These are phyloP conservation scores for Callipepla squamata DNA, from an alignment of 2,113 vertebrate species.

Conservation along the genomic window DNA sequence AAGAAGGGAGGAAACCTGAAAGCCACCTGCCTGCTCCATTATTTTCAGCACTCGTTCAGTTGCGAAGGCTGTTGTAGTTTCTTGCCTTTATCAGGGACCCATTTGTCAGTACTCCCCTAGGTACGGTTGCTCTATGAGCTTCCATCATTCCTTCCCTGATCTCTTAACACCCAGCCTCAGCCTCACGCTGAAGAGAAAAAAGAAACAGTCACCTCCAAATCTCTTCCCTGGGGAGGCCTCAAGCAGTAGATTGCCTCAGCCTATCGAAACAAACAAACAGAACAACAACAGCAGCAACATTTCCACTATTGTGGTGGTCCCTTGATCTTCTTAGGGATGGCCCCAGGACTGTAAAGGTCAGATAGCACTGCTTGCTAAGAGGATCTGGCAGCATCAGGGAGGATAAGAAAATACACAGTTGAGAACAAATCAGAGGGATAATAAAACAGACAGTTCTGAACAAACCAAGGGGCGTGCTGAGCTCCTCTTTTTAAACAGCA, in stretches of 20 bases:
- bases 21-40: background rate
- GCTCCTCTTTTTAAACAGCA: background rate
- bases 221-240: background rate
- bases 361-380: background rate
- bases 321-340: background rate
- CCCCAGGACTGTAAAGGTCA: background rate
- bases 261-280: background rate
- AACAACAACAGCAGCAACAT: background rate
- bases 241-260: background rate
- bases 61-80: background rate
- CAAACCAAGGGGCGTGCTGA: fast-evolving
- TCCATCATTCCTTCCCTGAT: background rate
- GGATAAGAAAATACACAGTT: slow-evolving; percentile 13
- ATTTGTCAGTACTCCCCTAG: background rate
- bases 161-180: background rate
- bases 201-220: background rate
- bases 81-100: background rate
- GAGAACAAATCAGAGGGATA: background rate
- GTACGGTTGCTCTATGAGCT: fast-evolving
- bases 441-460: background rate
- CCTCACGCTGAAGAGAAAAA: background rate
- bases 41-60: background rate
- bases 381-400: slow-evolving; percentile 30
- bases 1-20: background rate
- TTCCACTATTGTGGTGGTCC: fast-evolving